Percentiles rank a stretch among this genome's conserved stretches.
These are phyloP conservation scores for Indicator indicator DNA, from an alignment of 2,113 vertebrate species.

Conservation along the genomic window DNA sequence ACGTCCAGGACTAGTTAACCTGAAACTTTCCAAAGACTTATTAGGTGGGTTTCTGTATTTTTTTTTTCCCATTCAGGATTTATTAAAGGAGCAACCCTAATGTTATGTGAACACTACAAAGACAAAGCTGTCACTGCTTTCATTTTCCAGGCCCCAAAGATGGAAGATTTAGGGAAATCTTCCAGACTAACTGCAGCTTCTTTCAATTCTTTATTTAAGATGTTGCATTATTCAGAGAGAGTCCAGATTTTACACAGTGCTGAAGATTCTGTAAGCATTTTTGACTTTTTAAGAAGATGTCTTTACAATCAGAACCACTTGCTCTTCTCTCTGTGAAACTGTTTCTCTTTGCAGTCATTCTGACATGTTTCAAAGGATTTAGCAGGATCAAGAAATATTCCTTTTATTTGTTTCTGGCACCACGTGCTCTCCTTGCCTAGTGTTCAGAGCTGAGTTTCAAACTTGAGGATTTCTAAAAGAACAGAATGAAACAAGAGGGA, in stretches of 20 bases:
- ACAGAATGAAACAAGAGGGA: background rate
- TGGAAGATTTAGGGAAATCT: background rate
- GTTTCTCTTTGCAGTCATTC: background rate
- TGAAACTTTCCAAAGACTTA: background rate
- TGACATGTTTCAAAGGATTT: background rate
- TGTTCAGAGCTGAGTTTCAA: background rate
- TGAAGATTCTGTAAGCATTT: background rate
- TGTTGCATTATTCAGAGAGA: constrained; percentile 17
- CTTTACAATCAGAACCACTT: background rate
- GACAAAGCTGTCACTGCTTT: background rate
- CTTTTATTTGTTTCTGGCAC: background rate
- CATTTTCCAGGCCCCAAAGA: background rate
- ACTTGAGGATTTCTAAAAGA: background rate
- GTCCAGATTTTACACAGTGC: background rate
- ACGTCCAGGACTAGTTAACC: background rate
- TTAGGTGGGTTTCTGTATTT: background rate
- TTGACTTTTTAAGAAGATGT: background rate
- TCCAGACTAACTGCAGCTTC: background rate
- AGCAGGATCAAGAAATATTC: background rate
- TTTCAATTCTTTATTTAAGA: constrained; percentile 13
- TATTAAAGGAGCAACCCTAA: background rate
- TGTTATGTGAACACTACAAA: background rate
- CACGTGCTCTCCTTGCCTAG: background rate
- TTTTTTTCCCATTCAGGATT: background rate
- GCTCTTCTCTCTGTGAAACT: background rate